These are phyloP conservation scores for Chrysocyon brachyurus DNA, from an alignment of 2,797 vertebrate genomes.

Conservation along the genomic window DNA sequence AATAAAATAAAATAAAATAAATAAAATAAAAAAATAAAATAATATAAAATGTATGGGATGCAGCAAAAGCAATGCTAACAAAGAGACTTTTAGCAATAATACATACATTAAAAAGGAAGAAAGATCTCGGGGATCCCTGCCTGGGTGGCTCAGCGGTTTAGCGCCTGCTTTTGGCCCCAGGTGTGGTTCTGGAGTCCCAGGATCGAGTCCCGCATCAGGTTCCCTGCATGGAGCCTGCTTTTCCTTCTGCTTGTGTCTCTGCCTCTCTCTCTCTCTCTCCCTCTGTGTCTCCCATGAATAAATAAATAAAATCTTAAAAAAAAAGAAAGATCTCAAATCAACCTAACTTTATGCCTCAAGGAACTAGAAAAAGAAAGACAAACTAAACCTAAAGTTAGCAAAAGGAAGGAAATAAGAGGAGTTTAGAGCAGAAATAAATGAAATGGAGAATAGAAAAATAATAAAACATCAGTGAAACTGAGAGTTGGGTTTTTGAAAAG, in stretches of 20 bases:
- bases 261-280: no score
- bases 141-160: no score
- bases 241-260: no score
- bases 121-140: no score
- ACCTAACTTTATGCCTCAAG: neutral
- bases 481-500: neutral
- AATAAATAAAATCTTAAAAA: no score
- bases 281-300: no score
- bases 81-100: neutral
- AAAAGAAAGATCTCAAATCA: neutral
- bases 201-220: no score
- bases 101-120: neutral
- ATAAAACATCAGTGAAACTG: neutral
- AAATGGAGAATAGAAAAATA: neutral
- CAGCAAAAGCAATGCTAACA: neutral
- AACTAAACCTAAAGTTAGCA: neutral
- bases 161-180: no score
- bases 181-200: no score
- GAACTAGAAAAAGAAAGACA: neutral
- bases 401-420: neutral
- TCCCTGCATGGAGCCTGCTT: no score
- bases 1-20: no score
- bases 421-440: neutral
- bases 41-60: neutral
- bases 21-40: no score